phyloP scores from a whole-genome alignment of 2,113 vertebrate species.

The Oophaga pumilio region DNA sequence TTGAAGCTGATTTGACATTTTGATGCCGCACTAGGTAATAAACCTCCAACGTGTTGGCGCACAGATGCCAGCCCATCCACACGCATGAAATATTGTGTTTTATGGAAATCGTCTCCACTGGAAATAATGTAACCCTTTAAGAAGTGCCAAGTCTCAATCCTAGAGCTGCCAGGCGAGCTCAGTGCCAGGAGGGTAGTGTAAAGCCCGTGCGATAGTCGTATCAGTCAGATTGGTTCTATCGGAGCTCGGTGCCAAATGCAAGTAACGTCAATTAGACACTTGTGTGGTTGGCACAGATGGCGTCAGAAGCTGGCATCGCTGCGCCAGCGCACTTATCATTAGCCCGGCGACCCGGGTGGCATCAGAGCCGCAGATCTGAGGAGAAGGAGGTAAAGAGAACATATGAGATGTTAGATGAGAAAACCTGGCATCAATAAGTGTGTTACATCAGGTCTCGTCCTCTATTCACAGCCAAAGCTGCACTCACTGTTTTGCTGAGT shows the following conservation, averaged over 20 bases:
- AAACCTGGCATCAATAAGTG: too few species aligned
- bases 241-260: background rate
- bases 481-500: too few species aligned
- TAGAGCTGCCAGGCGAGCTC: background rate
- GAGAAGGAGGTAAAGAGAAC: too few species aligned
- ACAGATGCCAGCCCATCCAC: constrained; percentile 25
- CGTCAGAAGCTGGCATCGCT: background rate
- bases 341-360: background rate
- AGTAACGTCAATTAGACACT: constrained; percentile 20
- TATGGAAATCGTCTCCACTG: background rate
- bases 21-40: constrained; percentile 53
- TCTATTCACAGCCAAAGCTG: too few species aligned
- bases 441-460: too few species aligned
- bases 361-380: background rate
- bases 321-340: background rate
- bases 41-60: constrained; percentile 19
- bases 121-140: constrained; percentile 10
- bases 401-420: too few species aligned
- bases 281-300: constrained; percentile 30
- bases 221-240: background rate
- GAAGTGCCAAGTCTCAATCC: background rate
- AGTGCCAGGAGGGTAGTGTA: background rate
- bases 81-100: constrained; percentile 19
- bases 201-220: background rate
- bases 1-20: constrained; percentile 55